Evolutionary conservation across 2,113 vertebrate genomes (phyloP).

Genomic region (Machaerirhynchus nigripectus): DNA sequence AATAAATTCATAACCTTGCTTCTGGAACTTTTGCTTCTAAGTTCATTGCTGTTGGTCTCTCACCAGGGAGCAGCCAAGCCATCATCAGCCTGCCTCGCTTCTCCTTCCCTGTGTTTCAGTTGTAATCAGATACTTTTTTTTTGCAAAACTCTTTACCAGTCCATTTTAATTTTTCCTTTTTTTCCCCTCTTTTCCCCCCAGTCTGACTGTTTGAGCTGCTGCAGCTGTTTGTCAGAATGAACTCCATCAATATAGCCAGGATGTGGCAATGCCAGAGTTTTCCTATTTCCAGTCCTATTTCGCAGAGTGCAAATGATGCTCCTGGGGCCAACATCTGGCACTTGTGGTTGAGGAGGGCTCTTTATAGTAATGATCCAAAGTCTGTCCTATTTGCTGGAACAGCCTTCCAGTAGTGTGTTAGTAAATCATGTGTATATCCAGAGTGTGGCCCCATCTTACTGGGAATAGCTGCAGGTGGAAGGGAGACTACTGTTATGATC

Average conservation of each 20-base stretch:
- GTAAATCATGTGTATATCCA: not conserved
- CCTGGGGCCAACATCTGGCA: not conserved
- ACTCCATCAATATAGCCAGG: not conserved
- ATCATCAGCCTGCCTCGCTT: not conserved
- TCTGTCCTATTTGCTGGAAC: not conserved
- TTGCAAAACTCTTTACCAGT: not conserved
- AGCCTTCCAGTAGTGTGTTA: not conserved
- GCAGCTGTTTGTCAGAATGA: not conserved
- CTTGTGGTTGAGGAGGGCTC: not conserved
- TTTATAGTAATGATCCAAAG: not conserved
- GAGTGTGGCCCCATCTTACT: not conserved
- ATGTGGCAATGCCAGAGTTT: not conserved
- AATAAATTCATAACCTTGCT: constrained; percentile 26
- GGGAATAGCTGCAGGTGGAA: not conserved
- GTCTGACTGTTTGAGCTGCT: not conserved
- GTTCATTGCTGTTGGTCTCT: not conserved
- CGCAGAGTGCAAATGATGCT: not conserved
- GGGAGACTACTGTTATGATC: not conserved
- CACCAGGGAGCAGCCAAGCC: not conserved
- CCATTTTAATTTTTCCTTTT: not conserved
- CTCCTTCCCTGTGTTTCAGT: not conserved
- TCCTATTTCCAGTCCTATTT: not conserved
- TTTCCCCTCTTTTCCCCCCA: not conserved
- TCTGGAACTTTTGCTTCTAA: not conserved
- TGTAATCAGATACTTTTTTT: not conserved